Base-by-base conservation (phyloP, 1,140 invertebrate species). In the Colletes latitarsis region DNA sequence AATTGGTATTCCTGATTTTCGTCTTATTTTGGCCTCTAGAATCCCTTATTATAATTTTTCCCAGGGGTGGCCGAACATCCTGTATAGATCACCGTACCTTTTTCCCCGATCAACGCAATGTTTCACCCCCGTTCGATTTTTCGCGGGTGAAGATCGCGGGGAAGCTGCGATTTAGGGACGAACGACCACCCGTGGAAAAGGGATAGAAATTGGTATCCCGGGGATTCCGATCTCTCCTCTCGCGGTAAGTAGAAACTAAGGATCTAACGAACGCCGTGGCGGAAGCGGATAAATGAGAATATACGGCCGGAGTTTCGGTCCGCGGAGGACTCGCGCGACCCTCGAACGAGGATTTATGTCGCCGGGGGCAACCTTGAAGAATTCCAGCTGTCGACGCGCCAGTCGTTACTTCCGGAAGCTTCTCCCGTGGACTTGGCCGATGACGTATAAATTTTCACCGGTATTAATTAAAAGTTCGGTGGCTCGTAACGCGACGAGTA, bases 391-490 rank as follows among this genome's bases (percentile, higher is more conserved):
- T 21, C 19, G 10, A 15, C 19, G 30, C 9, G 39, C 21, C 4
- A 19, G n/a, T 17, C n/a, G n/a, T 21, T 55, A 19, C 3, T 46
- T 46, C 8, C 60, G 4, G 2, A 10, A 6, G 3, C 19, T n/a
- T 19, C 17, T 57, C 4, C n/a, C 14, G 1, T n/a, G 17, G 39
- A 9, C 12, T 6, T 30, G 19, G 8, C 14, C 58, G 19, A 15
- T 30, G 15, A 12, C 64, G 10, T 60, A 43, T 52, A 77, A 62
- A 70, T 53, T 77, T 30, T 53, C 8, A 52, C 14, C 39, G 53
- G 57, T 70, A 62, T 70, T 70, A 77, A 77, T 77, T 77, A 77
- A 70, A 73, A 79, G 46, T 39, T 66, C 17, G 14, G 49, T 39
- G 67, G n/a, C 41, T 55, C 63, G 70, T 57, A 49, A 55, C 69